These are phyloP conservation scores for Salminus brasiliensis DNA, from an alignment of 2,113 vertebrate species.

Conservation along the genomic window DNA sequence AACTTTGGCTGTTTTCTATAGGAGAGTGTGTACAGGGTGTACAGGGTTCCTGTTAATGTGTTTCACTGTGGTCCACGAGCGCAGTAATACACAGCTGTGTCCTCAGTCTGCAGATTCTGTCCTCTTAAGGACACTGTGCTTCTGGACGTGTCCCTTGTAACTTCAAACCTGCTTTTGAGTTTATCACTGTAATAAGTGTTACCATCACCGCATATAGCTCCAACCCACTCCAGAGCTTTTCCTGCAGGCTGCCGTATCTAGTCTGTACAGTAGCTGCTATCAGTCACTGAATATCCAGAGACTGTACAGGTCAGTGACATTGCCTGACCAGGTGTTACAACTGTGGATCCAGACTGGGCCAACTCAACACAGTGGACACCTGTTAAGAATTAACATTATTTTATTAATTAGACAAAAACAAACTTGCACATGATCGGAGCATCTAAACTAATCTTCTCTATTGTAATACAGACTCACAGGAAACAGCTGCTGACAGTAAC, in stretches of 20 bases:
- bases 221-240: conserved; percentile 59
- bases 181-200: conserved; percentile 31
- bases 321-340: neutral
- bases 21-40: no score
- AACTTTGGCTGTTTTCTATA: no score
- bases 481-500: neutral
- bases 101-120: conserved; percentile 49
- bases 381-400: neutral
- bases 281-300: conserved; percentile 45
- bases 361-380: conserved; percentile 36
- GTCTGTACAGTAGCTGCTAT: conserved; percentile 10
- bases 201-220: neutral
- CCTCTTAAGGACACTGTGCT: conserved; percentile 47
- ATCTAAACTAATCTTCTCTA: no score
- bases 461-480: conserved; percentile 1
- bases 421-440: neutral
- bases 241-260: conserved; percentile 52
- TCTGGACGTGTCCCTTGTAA: conserved; percentile 51
- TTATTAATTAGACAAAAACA: no score
- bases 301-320: conserved; percentile 36
- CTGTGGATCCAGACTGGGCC: conserved; percentile 20
- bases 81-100: conserved; percentile 54
- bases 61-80: conserved; percentile 37
- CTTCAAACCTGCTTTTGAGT: conserved; percentile 57
- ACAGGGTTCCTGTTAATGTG: neutral